Evolutionary conservation across 2,797 vertebrate species (phyloP).

Genomic region (Craterocephalus amniculus): DNA sequence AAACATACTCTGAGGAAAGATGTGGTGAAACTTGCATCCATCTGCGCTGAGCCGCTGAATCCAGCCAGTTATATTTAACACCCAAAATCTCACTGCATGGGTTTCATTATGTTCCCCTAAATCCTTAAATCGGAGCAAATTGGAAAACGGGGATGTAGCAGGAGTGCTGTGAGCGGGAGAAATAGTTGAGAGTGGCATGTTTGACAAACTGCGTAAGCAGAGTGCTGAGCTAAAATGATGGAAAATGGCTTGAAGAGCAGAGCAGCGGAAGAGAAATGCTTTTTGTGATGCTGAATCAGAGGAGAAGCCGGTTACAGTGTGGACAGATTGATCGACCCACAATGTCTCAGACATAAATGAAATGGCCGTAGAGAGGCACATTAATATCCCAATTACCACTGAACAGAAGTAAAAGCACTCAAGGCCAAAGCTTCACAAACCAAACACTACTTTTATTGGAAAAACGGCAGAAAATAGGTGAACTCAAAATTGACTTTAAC

Average conservation of each 20-base stretch:
- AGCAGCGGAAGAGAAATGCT: constrained; percentile 17
- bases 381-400: constrained; percentile 38
- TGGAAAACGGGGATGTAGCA: constrained; percentile 18
- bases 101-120: constrained; percentile 12
- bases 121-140: constrained; percentile 35
- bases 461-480: constrained; percentile 22
- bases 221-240: constrained; percentile 27
- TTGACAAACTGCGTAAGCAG: constrained; percentile 35
- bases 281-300: constrained; percentile 31
- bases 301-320: constrained; percentile 14
- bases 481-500: constrained; percentile 2
- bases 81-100: constrained; percentile 25
- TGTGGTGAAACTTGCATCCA: constrained; percentile 20
- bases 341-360: constrained; percentile 50
- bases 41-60: constrained; percentile 8
- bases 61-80: constrained; percentile 7
- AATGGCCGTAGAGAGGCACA: constrained; percentile 39
- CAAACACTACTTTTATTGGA: constrained; percentile 19
- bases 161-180: constrained; percentile 16
- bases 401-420: constrained; percentile 38
- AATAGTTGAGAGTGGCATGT: constrained; percentile 13
- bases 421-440: constrained; percentile 39
- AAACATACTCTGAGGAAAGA: constrained; percentile 19
- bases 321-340: constrained; percentile 37
- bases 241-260: constrained; percentile 33